These are phyloP conservation scores for Lasioglossum oenotherae DNA, from an alignment of 2,888 invertebrate species.

Conservation along the genomic window DNA sequence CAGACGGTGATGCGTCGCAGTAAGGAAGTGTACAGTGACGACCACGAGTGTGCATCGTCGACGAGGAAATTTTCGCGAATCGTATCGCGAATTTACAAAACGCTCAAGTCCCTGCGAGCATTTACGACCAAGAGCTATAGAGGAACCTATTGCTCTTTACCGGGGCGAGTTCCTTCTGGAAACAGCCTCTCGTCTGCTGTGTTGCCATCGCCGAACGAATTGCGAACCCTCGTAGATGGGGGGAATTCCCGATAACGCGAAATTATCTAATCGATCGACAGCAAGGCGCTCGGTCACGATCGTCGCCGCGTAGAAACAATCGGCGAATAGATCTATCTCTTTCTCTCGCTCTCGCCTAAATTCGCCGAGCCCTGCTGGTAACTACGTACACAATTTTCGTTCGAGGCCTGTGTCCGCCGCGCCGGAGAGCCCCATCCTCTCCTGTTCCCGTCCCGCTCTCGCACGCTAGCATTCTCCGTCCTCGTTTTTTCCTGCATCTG, in stretches of 20 bases:
- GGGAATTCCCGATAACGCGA: not conserved
- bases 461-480: conserved; percentile 29
- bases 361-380: conserved; percentile 26
- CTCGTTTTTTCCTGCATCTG: conserved; percentile 67
- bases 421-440: not conserved
- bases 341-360: conserved; percentile 28
- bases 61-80: conserved; percentile 6
- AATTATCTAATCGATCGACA: conserved; percentile 25
- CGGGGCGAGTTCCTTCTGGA: not conserved
- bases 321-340: not conserved
- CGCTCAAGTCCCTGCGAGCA: not conserved
- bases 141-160: not conserved
- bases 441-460: not conserved
- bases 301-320: conserved; percentile 35
- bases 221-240: not conserved
- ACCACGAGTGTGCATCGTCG: conserved; percentile 1
- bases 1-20: not conserved
- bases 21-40: not conserved
- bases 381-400: conserved; percentile 57
- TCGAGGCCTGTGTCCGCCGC: conserved; percentile 28
- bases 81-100: not conserved
- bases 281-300: conserved; percentile 19
- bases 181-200: not conserved
- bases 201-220: not conserved
- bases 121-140: not conserved